phyloP scores from a whole-genome alignment of 23 tunicate genomes.

The Halocynthia aurantium region DNA sequence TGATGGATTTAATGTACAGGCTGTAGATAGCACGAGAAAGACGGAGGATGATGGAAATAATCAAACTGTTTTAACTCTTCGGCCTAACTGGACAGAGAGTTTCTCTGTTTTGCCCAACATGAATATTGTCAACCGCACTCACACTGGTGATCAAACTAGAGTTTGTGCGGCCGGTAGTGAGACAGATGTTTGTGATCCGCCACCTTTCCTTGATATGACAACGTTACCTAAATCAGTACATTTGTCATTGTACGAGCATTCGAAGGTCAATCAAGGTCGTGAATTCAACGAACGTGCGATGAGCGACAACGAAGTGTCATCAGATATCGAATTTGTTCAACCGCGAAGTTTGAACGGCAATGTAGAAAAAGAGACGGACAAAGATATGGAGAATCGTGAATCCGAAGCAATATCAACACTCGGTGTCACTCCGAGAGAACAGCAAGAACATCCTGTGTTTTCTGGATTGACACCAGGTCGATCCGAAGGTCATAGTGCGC shows the following conservation, averaged over 20 bases:
- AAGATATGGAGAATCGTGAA: not conserved
- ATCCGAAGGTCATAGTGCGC: conserved; percentile 23
- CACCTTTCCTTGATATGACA: too few species aligned
- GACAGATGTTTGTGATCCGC: not conserved
- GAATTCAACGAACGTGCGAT: conserved; percentile 36
- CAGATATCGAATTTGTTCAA: conserved; percentile 64
- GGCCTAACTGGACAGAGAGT: conserved; percentile 2
- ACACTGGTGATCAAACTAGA: not conserved
- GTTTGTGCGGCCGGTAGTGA: not conserved
- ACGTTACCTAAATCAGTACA: conserved; percentile 29
- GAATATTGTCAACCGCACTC: not conserved
- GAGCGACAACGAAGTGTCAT: conserved; percentile 59
- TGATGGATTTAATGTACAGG: not conserved
- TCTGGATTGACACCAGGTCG: conserved; percentile 2
- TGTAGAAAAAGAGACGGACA: not conserved
- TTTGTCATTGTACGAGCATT: conserved; percentile 41
- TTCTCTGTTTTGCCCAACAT: not conserved
- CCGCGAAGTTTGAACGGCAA: conserved; percentile 47
- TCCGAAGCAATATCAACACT: not conserved
- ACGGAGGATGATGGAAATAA: not conserved
- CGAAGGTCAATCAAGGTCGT: conserved; percentile 1
- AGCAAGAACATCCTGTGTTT: not conserved
- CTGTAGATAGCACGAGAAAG: not conserved
- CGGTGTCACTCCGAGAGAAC: too few species aligned
- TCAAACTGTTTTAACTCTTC: not conserved